phyloP scores from a whole-genome alignment of 2,888 invertebrate genomes.

The Lepidocyrtoides sp. region DNA sequence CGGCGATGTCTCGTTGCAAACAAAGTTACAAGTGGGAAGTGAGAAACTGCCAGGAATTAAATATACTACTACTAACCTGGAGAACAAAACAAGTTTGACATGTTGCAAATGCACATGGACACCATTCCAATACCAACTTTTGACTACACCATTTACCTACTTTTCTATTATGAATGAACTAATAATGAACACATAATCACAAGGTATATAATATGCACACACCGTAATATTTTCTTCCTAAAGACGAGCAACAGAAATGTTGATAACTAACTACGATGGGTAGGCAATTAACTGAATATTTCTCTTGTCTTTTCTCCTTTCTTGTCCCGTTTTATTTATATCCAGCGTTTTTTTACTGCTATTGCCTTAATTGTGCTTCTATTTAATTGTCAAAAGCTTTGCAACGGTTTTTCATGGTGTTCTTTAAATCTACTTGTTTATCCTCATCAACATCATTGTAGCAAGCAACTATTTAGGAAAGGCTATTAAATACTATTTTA shows the following conservation, averaged over 20 bases:
- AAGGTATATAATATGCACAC: neutral
- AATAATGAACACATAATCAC: neutral
- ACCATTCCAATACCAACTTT: no score
- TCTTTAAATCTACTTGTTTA: neutral
- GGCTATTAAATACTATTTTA: neutral
- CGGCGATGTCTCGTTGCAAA: neutral
- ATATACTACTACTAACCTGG: neutral
- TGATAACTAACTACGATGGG: no score
- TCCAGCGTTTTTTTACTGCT: neutral
- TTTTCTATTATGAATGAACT: neutral
- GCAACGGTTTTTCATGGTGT: neutral
- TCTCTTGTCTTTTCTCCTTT: neutral
- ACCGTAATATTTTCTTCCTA: no score
- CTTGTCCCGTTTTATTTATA: neutral
- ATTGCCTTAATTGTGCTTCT: neutral
- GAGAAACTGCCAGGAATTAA: neutral
- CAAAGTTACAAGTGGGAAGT: constrained; percentile 16
- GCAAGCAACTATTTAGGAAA: neutral
- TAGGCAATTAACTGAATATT: no score
- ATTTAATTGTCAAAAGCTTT: neutral
- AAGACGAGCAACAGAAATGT: no score
- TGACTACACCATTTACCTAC: neutral
- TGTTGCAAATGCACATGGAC: no score
- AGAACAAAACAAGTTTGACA: neutral
- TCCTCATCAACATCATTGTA: neutral